These are phyloP conservation scores for Stenurella melanura DNA, from an alignment of 2,888 invertebrate species.

Conservation along the genomic window DNA sequence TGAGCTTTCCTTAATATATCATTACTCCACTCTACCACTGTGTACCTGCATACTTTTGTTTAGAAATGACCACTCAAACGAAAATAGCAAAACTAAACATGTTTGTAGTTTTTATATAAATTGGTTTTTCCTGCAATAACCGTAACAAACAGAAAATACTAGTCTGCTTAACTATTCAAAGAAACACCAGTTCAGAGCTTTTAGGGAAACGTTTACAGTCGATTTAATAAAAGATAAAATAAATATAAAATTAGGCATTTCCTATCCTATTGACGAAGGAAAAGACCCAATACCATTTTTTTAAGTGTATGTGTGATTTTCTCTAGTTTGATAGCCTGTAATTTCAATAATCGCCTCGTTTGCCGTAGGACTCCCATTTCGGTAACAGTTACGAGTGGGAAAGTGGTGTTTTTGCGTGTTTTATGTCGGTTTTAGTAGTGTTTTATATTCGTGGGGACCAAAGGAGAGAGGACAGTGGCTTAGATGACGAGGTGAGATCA, in stretches of 20 bases:
- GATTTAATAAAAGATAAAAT: conserved; percentile 7
- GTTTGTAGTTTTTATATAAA: neutral
- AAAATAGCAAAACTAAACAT: too few relatives aligned
- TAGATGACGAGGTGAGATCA: conserved; percentile 60
- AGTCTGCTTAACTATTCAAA: neutral
- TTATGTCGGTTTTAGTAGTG: conserved; percentile 56
- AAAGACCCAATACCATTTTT: conserved; percentile 44
- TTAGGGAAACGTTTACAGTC: neutral
- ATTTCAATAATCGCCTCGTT: conserved; percentile 65
- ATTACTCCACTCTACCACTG: too few relatives aligned
- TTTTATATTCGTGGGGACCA: conserved; percentile 47
- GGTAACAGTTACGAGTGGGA: conserved; percentile 56
- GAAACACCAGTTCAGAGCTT: neutral
- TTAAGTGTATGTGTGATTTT: conserved; percentile 60
- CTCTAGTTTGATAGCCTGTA: conserved; percentile 59
- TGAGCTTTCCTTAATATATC: too few relatives aligned
- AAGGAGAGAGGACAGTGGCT: conserved; percentile 40
- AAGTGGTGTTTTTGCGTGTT: conserved; percentile 64
- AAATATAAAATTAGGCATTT: neutral
- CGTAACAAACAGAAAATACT: neutral
- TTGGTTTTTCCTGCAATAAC: neutral
- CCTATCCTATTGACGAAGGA: conserved; percentile 3
- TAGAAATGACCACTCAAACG: too few relatives aligned
- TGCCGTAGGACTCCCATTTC: conserved; percentile 59
- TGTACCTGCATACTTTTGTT: too few relatives aligned